Conservation (phyloP, 2,113 vertebrate species). For the Mobula birostris region DNA sequence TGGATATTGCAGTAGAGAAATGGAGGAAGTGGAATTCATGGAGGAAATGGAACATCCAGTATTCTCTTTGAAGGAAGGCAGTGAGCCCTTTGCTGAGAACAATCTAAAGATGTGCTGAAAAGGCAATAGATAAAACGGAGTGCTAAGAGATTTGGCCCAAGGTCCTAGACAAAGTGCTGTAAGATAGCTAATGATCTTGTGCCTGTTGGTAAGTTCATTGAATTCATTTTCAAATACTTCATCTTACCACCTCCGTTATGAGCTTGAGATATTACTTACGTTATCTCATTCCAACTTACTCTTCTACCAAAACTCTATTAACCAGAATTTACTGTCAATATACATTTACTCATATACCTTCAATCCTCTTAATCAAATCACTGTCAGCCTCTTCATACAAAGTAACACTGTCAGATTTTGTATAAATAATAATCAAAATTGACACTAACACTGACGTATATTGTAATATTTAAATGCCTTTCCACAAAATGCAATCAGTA, state of each 20-base stretch:
- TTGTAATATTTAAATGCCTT: too few species aligned
- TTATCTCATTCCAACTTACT: background rate
- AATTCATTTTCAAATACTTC: background rate
- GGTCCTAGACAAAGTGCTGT: background rate
- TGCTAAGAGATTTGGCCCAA: background rate
- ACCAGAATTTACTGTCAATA: background rate
- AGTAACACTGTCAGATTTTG: too few species aligned
- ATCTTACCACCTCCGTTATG: background rate
- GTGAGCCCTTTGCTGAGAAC: too few species aligned
- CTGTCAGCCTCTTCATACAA: too few species aligned
- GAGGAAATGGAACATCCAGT: background rate
- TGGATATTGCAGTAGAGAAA: background rate
- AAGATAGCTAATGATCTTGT: background rate
- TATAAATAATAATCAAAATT: background rate
- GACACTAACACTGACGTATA: background rate
- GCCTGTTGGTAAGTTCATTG: background rate
- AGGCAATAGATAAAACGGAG: background rate
- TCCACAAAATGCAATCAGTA: background rate
- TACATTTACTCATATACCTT: too few species aligned
- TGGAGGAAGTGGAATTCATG: background rate
- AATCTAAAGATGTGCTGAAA: background rate
- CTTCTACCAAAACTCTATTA: background rate
- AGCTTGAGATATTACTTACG: background rate
- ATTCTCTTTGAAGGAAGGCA: background rate
- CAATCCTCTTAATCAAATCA: too few species aligned